Conservation (phyloP, 2,797 vertebrate genomes). For the Typhlichthys subterraneus region DNA sequence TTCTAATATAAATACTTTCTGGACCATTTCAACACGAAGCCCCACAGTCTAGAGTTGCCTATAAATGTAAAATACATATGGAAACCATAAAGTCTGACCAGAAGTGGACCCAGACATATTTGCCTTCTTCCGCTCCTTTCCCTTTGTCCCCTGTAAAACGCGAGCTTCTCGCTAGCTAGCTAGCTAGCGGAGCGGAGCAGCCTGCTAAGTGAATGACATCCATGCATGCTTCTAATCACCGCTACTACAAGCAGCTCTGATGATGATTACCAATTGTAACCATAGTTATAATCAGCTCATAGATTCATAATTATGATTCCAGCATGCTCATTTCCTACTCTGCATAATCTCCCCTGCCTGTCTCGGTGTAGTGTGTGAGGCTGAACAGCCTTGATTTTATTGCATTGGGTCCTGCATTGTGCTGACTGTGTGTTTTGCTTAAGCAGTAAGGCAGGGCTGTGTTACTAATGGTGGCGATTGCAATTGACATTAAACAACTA, state of each 20-base stretch:
- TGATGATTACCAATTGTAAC: conserved; percentile 78
- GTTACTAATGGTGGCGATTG: conserved; percentile 35
- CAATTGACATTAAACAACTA: conserved; percentile 31
- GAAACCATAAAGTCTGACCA: conserved; percentile 52
- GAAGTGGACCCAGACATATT: conserved; percentile 37
- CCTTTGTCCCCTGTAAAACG: conserved; percentile 59
- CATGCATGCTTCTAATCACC: conserved; percentile 70
- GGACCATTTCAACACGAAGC: conserved; percentile 14
- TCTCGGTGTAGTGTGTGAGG: conserved; percentile 52
- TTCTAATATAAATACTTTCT: conserved; percentile 10
- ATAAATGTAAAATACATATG: conserved; percentile 50
- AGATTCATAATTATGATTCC: conserved; percentile 79
- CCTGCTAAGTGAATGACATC: conserved; percentile 63
- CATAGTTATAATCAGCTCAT: conserved; percentile 78
- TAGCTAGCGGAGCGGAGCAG: conserved; percentile 43
- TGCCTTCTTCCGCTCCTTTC: conserved; percentile 47
- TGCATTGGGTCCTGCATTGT: conserved; percentile 41
- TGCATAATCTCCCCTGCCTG: conserved; percentile 61
- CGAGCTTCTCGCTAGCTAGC: conserved; percentile 49
- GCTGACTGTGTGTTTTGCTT: conserved; percentile 58
- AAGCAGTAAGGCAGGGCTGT: conserved; percentile 31
- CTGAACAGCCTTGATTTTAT: conserved; percentile 60
- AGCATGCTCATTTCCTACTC: conserved; percentile 72
- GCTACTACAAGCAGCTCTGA: conserved; percentile 73
- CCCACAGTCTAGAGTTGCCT: conserved; percentile 10